Evolutionary conservation across 2,888 invertebrate species (phyloP).

Genomic region (Yponomeuta sedellus): DNA sequence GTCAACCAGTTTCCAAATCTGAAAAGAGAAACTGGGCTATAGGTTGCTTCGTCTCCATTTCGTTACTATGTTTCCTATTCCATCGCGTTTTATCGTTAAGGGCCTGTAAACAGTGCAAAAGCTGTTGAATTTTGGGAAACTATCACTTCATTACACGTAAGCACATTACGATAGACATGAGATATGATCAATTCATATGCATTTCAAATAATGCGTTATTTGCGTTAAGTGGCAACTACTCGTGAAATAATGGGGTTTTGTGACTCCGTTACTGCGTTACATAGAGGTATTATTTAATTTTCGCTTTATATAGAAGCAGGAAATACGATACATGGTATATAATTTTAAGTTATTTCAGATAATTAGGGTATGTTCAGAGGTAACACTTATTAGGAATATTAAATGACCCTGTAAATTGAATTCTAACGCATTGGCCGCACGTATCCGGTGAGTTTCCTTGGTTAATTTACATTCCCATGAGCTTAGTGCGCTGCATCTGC

Average conservation of each 20-base stretch:
- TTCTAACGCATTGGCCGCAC: conserved; percentile 6
- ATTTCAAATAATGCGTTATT: no score
- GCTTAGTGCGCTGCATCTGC: conserved; percentile 3
- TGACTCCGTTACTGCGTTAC: neutral
- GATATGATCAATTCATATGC: no score
- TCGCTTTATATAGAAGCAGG: neutral
- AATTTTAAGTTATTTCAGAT: neutral
- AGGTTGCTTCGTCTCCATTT: neutral
- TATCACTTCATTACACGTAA: no score
- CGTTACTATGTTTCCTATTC: neutral
- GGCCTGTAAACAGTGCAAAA: no score
- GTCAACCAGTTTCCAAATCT: neutral
- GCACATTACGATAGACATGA: no score
- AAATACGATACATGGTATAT: neutral
- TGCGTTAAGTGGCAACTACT: no score
- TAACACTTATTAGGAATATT: conserved; percentile 2
- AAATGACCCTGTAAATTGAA: neutral
- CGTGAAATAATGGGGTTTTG: no score
- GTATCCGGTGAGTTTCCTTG: conserved; percentile 2
- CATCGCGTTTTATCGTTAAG: no score
- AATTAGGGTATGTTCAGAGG: conserved; percentile 6
- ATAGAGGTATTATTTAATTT: neutral
- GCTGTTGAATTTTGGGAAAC: no score
- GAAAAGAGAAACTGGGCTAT: conserved; percentile 1
- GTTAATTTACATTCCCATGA: neutral